phyloP scores from a whole-genome alignment of 2,113 vertebrate species.

The Hyaena hyaena region DNA sequence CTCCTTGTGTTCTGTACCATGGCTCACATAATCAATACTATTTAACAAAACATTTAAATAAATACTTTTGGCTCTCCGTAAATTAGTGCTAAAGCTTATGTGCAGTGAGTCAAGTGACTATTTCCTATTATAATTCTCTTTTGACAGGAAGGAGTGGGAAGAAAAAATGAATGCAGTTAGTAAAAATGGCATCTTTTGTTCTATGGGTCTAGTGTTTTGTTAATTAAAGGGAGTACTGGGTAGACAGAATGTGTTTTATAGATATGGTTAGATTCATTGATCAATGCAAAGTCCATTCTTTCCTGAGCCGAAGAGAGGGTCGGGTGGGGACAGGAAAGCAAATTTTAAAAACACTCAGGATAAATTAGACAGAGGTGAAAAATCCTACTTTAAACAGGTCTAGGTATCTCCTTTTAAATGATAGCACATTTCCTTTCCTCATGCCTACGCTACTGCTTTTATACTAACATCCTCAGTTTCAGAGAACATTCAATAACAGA shows the following conservation, averaged over 20 bases:
- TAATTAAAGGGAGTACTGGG: neutral
- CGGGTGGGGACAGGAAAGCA: neutral
- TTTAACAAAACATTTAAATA: slow-evolving; percentile 20
- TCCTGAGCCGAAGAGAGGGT: neutral
- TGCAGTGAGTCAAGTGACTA: neutral
- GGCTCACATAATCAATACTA: slow-evolving; percentile 33
- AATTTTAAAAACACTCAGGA: neutral
- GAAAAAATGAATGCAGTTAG: neutral
- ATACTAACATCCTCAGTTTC: neutral
- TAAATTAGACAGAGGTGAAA: neutral
- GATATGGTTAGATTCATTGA: slow-evolving; percentile 33
- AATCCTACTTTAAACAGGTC: neutral
- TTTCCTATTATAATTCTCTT: neutral
- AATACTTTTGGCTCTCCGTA: neutral
- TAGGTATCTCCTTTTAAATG: neutral
- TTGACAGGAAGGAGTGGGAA: neutral
- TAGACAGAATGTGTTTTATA: neutral
- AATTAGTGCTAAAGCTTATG: neutral
- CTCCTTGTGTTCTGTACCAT: neutral
- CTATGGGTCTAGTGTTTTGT: neutral
- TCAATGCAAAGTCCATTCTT: slow-evolving; percentile 20
- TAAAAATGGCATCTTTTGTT: slow-evolving; percentile 18
- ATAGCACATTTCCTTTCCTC: neutral
- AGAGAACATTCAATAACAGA: neutral
- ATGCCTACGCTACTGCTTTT: neutral